Conservation (phyloP, 2,113 vertebrate genomes). For the Dermatemys mawii region DNA sequence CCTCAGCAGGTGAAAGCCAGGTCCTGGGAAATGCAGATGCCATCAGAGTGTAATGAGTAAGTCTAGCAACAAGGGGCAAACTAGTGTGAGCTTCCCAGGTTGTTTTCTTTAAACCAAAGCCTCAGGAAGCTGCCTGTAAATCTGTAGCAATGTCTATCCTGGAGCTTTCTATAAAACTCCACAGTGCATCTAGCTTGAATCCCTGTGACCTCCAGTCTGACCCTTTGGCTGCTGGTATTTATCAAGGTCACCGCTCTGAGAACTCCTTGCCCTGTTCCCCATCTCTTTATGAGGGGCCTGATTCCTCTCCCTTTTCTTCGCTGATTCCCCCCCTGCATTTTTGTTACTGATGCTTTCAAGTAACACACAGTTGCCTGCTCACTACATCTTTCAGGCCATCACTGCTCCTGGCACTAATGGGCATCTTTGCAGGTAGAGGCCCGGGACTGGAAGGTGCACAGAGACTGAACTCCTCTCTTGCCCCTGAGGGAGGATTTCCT, state of each 20-base stretch:
- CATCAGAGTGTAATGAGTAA: background rate
- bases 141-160: background rate
- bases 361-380: background rate
- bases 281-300: background rate
- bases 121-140: background rate
- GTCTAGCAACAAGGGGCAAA: background rate
- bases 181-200: background rate
- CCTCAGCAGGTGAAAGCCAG: background rate
- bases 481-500: background rate
- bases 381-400: background rate
- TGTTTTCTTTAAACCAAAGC: background rate
- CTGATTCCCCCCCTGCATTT: background rate
- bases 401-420: background rate
- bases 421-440: background rate
- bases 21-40: background rate
- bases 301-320: background rate
- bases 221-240: rapidly evolving
- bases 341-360: background rate
- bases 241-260: rapidly evolving
- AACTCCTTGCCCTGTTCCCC: background rate
- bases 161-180: background rate
- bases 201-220: background rate
- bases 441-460: too few species aligned
- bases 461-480: background rate
- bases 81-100: background rate